phyloP scores from a whole-genome alignment of 2,113 vertebrate genomes.

The Epinephelus lanceolatus region DNA sequence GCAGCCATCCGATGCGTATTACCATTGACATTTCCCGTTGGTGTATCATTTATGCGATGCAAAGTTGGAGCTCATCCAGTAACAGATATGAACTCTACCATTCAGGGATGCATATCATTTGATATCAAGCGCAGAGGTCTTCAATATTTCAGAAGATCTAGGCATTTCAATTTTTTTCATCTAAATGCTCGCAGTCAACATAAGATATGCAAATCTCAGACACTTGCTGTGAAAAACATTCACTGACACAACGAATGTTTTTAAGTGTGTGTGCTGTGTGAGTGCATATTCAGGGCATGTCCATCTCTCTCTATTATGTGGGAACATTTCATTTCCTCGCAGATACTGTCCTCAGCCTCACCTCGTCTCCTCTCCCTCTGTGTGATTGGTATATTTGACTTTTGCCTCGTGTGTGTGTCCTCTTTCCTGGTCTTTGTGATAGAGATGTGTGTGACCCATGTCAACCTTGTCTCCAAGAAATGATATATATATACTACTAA shows the following conservation, averaged over 20 bases:
- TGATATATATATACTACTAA: too few relatives aligned
- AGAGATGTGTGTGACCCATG: neutral
- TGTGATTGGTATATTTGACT: constrained; percentile 1
- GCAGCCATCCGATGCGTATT: constrained; percentile 51
- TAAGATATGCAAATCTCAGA: neutral
- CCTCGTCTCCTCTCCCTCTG: neutral
- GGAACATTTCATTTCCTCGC: neutral
- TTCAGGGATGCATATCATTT: constrained; percentile 62
- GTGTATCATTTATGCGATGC: constrained; percentile 59
- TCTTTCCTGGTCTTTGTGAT: neutral
- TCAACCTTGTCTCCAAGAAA: neutral
- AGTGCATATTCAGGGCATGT: neutral
- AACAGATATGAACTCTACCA: constrained; percentile 42
- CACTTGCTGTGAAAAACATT: neutral
- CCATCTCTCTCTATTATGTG: neutral
- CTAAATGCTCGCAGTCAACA: constrained; percentile 6
- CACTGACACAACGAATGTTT: neutral
- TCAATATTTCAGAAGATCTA: constrained; percentile 55
- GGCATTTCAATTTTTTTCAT: constrained; percentile 12
- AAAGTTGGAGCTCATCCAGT: constrained; percentile 46
- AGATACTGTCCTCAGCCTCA: neutral
- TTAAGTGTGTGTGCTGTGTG: neutral
- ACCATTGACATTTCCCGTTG: constrained; percentile 48
- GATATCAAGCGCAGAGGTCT: constrained; percentile 11
- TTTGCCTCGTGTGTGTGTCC: neutral